phyloP scores from a whole-genome alignment of 2,888 invertebrate genomes.

The Metallyticus violacea region DNA sequence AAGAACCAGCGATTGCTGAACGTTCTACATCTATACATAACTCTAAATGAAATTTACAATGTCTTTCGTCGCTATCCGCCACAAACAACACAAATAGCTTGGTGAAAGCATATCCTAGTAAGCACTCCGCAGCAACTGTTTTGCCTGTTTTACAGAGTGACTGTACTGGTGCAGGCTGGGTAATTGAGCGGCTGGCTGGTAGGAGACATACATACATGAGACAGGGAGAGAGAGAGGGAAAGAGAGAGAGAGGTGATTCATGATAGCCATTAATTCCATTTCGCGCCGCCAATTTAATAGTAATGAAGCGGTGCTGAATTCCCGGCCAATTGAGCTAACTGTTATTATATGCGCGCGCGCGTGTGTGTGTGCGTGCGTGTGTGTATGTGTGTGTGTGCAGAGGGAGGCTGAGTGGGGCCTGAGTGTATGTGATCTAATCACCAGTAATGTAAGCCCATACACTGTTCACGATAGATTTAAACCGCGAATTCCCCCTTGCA shows the following conservation, averaged over 20 bases:
- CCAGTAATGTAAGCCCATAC: conserved; percentile 1
- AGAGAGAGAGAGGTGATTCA: conserved; percentile 32
- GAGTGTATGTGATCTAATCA: conserved; percentile 27
- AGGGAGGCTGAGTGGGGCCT: background rate
- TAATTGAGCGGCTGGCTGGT: conserved; percentile 8
- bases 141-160: background rate
- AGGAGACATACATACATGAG: background rate
- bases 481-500: background rate
- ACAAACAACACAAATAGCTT: too few relatives aligned
- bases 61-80: too few relatives aligned
- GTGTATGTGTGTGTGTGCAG: background rate
- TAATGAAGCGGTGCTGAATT: conserved; percentile 33
- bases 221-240: background rate
- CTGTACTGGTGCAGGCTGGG: background rate
- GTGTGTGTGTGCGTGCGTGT: background rate
- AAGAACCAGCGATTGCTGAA: too few relatives aligned
- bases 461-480: conserved; percentile 21
- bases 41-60: too few relatives aligned
- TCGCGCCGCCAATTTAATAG: conserved; percentile 35
- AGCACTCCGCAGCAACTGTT: background rate
- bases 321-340: conserved; percentile 32
- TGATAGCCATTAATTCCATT: conserved; percentile 34
- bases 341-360: conserved; percentile 26
- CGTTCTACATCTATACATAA: too few relatives aligned
- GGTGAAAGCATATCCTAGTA: background rate